Evolutionary conservation across 2,113 vertebrate genomes (phyloP), one percentile per base, ranked within the genome.

Genomic region (Xiphophorus couchianus): DNA sequence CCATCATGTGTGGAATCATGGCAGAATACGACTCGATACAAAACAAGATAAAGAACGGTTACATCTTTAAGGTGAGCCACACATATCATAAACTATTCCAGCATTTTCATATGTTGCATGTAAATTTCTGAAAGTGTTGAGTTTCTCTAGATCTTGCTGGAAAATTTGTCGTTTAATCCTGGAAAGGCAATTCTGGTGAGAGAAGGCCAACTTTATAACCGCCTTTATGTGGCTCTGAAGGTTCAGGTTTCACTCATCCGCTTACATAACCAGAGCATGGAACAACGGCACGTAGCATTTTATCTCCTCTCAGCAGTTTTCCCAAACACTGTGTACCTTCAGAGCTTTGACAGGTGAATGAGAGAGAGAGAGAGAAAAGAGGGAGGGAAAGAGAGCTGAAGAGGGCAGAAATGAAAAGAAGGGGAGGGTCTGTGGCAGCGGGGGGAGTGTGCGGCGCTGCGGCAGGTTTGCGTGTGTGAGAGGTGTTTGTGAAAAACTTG

Each of bases 11-110:
- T 92, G 98, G 98, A 77, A 94, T 96, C 62, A 93, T 98, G 92
- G 96, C 97, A 60, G 96, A 98, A 72, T 97, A 96, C 85, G 97
- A 98, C 80, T 97, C 94, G 33, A 82, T 98, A 80, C 98, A 99
- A 90, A 97, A 98, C 93, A 99, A 96, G 95, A 96, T 99, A 89
- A 98, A 95, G 93, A 97, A 96, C 80, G 98, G 97, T 74, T 95
- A 96, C 88, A 93, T 96, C 80, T 99, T 98, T 88, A 98, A 99
- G 96, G 98, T 99, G 93, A 91, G 88, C 88, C 27, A 54, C 14
- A 65, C 51, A 19, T 17, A 48, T 19, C 17, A 7, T 15, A 42
- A 42, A 42, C 12, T 42, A 14, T 48, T 48, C 15, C 44, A 19
- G 14, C 44, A 13, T 42, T 42, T 19, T 19, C 44, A 17, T 5